Evolutionary conservation across 1,140 invertebrate species (phyloP), one percentile per base, ranked within the genome.

Genomic region (Colletes latitarsis): DNA sequence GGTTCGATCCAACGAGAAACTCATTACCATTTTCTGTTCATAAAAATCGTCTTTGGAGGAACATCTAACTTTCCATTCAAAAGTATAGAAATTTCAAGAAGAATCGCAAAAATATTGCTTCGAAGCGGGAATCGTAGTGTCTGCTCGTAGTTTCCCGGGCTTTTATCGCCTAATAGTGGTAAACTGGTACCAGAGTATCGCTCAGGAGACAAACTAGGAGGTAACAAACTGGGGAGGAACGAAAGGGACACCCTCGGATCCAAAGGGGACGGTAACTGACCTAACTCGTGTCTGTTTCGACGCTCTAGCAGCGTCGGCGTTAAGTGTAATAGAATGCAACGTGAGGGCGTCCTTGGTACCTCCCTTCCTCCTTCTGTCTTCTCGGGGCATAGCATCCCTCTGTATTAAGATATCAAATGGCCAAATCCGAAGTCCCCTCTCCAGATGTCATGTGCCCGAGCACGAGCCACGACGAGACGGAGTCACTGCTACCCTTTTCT

Each of bases 361-460:
- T 4, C 19, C 52, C 62, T 3, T 17, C 10, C 39, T 69, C 60
- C 6, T 8, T 15, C 12, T 4, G 10, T n/a, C 3, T 30, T 77
- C 68, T 70, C 66, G 63, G 63, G 63, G 55, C 49, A 15, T 39
- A 55, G 68, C 67, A 75, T 80, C 83, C 81, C 84, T 81, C 79
- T 75, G 82, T 89, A 90, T 93, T 91, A 92, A 93, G 91, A 93
- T 93, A 93, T 93, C 92, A 92, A 93, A 92, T 92, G 89, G 91
- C 90, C 88, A 87, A 90, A 91, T 89, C 86, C 87, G 63, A 81
- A 88, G 58, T 84, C 83, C 88, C 89, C 77, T 80, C 64, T 62
- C 84, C 79, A 91, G 89, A 91, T 81, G 84, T 88, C 89, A 84
- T 85, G 85, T 84, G 88, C 86, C 83, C 76, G 79, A 85, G 78